These are phyloP conservation scores for Pangasius krempfi DNA, from an alignment of 2,797 vertebrate genomes.

Conservation along the genomic window DNA sequence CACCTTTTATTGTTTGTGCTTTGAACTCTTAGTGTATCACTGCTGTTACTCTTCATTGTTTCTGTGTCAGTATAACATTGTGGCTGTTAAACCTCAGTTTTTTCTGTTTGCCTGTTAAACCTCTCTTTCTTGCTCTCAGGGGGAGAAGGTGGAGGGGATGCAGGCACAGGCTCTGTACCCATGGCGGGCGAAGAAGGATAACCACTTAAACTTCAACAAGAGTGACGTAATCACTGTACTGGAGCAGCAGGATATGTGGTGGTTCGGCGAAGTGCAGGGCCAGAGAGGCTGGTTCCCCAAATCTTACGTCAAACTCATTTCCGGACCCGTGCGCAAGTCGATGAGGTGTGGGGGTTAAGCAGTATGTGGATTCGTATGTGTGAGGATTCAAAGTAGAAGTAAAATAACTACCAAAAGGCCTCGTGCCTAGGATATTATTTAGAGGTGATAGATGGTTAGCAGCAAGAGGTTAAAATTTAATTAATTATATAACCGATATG, in stretches of 20 bases:
- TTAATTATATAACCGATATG: not conserved
- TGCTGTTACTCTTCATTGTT: not conserved
- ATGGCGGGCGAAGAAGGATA: conserved; percentile 98
- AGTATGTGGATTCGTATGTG: not conserved
- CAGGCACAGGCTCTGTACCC: conserved; percentile 97
- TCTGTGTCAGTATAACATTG: not conserved
- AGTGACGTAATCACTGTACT: conserved; percentile 94
- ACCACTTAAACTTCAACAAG: conserved; percentile 99
- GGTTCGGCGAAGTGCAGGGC: conserved; percentile 95
- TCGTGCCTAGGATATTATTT: not conserved
- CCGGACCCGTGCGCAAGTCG: conserved; percentile 82
- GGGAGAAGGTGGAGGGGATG: conserved; percentile 96
- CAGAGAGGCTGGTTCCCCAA: conserved; percentile 99
- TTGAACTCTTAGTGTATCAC: not conserved
- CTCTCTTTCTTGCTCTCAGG: conserved; percentile 69
- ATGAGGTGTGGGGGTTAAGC: conserved; percentile 74
- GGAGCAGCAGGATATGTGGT: conserved; percentile 99
- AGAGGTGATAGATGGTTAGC: not conserved
- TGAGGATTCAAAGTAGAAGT: not conserved
- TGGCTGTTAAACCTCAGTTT: not conserved
- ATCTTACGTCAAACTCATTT: conserved; percentile 98
- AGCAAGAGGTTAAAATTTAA: not conserved
- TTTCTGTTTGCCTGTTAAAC: not conserved
- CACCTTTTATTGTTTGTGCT: not conserved
- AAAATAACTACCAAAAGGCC: not conserved